phyloP scores from a whole-genome alignment of 2,888 invertebrate species.

The Bembecia ichneumoniformis region DNA sequence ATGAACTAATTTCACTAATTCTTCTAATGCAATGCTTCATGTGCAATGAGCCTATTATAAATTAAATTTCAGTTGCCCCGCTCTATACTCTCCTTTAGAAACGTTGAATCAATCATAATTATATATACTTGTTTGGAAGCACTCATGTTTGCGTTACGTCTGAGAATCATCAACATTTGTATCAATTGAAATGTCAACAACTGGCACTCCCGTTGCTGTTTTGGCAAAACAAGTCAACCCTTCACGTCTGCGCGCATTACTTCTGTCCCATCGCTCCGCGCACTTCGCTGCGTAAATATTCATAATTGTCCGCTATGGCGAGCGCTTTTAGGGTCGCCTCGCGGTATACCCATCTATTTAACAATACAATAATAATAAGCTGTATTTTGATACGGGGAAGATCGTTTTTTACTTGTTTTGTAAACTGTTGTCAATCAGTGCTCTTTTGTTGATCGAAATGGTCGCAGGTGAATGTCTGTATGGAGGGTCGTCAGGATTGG shows the following conservation, averaged over 20 bases:
- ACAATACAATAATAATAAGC: background rate
- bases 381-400: background rate
- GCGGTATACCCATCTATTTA: background rate
- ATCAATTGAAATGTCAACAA: conserved; percentile 13
- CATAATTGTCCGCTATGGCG: background rate
- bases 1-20: no score
- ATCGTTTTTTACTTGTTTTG: conserved; percentile 8
- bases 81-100: background rate
- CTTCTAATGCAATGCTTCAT: no score
- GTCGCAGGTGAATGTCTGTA: conserved; percentile 35
- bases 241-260: conserved; percentile 41
- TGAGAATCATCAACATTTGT: conserved; percentile 10
- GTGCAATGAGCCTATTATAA: no score
- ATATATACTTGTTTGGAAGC: background rate
- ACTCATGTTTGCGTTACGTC: conserved; percentile 10
- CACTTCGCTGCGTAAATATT: conserved; percentile 48
- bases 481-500: conserved; percentile 14
- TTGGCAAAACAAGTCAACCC: conserved; percentile 31
- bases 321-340: background rate
- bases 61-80: no score
- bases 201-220: conserved; percentile 6
- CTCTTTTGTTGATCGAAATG: conserved; percentile 35
- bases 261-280: conserved; percentile 39
- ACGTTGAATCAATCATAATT: background rate
- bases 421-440: conserved; percentile 28